Conservation (phyloP, 2,113 vertebrate species). For the Verasper variegatus region DNA sequence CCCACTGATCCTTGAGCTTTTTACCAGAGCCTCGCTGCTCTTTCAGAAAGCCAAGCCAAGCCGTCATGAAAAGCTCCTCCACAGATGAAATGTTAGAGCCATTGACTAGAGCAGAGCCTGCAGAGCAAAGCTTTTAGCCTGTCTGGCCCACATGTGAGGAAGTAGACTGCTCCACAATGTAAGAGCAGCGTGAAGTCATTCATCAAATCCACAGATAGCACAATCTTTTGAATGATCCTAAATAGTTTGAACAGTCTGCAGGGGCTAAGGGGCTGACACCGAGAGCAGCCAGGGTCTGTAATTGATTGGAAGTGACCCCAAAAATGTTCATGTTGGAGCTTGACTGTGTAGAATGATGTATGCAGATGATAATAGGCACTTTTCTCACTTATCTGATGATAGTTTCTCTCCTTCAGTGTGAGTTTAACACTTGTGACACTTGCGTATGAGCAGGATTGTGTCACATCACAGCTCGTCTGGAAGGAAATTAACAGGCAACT, state of each 20-base stretch:
- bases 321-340: conserved; percentile 1
- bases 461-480: neutral
- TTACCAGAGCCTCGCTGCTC: conserved; percentile 64
- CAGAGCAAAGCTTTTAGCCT: conserved; percentile 76
- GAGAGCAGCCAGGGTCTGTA: conserved; percentile 26
- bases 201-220: conserved; percentile 55
- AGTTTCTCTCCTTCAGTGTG: neutral
- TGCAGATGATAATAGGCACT: neutral
- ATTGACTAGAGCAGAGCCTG: conserved; percentile 67
- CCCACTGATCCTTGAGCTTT: conserved; percentile 68
- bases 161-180: conserved; percentile 54
- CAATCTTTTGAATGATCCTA: conserved; percentile 62
- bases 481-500: neutral
- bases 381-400: neutral
- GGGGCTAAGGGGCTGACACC: conserved; percentile 5
- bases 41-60: conserved; percentile 70
- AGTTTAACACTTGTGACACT: conserved; percentile 5
- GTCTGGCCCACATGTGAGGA: conserved; percentile 60
- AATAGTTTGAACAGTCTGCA: conserved; percentile 47
- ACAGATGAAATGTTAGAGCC: conserved; percentile 66
- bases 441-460: neutral
- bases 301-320: conserved; percentile 23
- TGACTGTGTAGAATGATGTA: neutral
- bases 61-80: conserved; percentile 69
- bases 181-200: conserved; percentile 69